Evolutionary conservation across 2,797 vertebrate species (phyloP), one percentile per base, ranked within the genome.

Genomic region (Muscicapa striata): DNA sequence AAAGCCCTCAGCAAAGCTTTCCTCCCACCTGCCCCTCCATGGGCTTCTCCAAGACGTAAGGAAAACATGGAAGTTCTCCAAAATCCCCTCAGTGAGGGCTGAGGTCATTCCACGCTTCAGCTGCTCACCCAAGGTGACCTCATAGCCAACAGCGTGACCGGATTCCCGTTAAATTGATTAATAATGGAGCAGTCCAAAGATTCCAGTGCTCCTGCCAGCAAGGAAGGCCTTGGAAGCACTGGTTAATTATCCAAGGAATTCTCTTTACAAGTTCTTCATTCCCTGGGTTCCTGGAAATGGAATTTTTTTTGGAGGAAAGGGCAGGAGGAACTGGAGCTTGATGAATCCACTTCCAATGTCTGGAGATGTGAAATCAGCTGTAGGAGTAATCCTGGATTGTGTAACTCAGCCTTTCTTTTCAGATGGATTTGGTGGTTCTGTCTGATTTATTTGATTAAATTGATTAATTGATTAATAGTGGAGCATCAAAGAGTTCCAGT

Each of bases 51-150:
- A 59, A 55, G 48, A 43, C 40, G 20, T 46, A 22, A 90, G 43
- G 80, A 84, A 88, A 91, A 66, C 40, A 5, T 62, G 15, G 69
- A 66, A 72, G 4, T 49, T 30, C 22, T 72, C 67, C 87, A 64
- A 69, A 92, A 87, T 76, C 52, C 68, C 74, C 55, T 69, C 1
- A 4, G 62, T 0, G 89, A 84, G 70, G 32, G 27, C 84, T 96
- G 89, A 95, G 80, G 67, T 96, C 90, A 87, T 93, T 94, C 78
- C 52, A 19, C 27, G 86, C 92, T 94, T 34, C 94, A 82, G 54
- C 77, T 73, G 79, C 77, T 95, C 87, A 95, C 92, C 96, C 83
- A 90, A 52, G 73, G 88, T 96, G 95, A 96, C 92, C 83, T 97
- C 96, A 96, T 80, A 46, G 84, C 46, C 73, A 57, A 72, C 40